Conservation (phyloP, 1,140 invertebrate genomes). For the Babylonia areolata region DNA sequence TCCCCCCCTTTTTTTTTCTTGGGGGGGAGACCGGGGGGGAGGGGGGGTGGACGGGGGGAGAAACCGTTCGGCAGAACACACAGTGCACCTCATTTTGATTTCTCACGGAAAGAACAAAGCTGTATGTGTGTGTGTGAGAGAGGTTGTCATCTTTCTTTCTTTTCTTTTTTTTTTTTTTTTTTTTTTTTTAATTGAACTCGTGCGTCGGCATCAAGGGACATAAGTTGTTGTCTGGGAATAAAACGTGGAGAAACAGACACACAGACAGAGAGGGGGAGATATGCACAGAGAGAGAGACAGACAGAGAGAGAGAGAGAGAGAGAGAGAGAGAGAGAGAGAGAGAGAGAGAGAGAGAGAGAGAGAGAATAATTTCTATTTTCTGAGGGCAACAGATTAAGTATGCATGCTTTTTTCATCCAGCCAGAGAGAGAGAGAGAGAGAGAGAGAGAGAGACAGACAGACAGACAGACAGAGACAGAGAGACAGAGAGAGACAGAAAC, state of each 20-base stretch:
- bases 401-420: too few relatives aligned
- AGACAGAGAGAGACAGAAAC: not conserved
- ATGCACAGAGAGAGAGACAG: not conserved
- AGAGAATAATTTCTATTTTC: too few relatives aligned
- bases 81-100: too few relatives aligned
- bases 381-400: too few relatives aligned
- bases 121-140: too few relatives aligned
- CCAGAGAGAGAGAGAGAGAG: not conserved
- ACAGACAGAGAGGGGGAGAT: conserved; percentile 18
- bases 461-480: not conserved
- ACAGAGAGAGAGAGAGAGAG: conserved; percentile 31
- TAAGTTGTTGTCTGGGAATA: not conserved
- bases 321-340: conserved; percentile 20
- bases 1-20: too few relatives aligned
- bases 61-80: too few relatives aligned
- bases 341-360: conserved; percentile 29
- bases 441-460: conserved; percentile 8
- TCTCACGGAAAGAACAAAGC: too few relatives aligned
- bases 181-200: not conserved
- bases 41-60: too few relatives aligned
- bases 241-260: not conserved
- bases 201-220: not conserved
- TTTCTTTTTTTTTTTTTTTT: too few relatives aligned
- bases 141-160: too few relatives aligned
- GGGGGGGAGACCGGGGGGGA: too few relatives aligned